Evolutionary conservation across 2,113 vertebrate species (phyloP).

Genomic region (Pongo pygmaeus): DNA sequence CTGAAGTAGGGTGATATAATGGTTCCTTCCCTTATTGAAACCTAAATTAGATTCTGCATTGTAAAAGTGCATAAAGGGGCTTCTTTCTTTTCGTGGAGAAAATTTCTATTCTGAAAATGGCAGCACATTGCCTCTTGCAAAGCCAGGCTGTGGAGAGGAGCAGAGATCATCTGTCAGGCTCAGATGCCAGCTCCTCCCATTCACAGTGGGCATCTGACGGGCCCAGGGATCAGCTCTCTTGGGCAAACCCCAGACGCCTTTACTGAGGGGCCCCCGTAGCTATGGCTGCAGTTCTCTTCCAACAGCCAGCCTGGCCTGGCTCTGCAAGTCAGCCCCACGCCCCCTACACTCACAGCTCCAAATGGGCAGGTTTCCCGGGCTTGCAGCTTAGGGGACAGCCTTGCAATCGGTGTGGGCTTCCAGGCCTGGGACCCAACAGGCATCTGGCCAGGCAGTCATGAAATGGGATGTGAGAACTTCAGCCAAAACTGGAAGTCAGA

Average conservation of each 20-base stretch:
- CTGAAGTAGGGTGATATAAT: slow-evolving; percentile 52
- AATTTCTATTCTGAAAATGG: slow-evolving; percentile 2
- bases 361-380: rapidly evolving
- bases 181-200: neutral
- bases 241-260: neutral
- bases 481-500: neutral
- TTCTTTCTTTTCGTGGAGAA: slow-evolving; percentile 26
- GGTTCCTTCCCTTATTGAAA: slow-evolving; percentile 38
- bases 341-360: neutral
- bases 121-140: neutral
- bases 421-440: neutral
- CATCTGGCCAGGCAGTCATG: neutral
- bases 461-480: neutral
- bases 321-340: neutral
- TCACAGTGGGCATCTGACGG: rapidly evolving
- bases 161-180: neutral
- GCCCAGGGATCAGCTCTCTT: neutral
- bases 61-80: neutral
- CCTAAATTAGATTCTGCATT: slow-evolving; percentile 66
- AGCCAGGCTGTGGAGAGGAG: neutral
- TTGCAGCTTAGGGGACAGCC: neutral
- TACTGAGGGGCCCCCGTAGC: neutral
- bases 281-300: neutral
- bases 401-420: neutral
- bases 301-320: neutral